Conservation (phyloP, 1,140 invertebrate genomes). For the Aradophagus sp. region DNA sequence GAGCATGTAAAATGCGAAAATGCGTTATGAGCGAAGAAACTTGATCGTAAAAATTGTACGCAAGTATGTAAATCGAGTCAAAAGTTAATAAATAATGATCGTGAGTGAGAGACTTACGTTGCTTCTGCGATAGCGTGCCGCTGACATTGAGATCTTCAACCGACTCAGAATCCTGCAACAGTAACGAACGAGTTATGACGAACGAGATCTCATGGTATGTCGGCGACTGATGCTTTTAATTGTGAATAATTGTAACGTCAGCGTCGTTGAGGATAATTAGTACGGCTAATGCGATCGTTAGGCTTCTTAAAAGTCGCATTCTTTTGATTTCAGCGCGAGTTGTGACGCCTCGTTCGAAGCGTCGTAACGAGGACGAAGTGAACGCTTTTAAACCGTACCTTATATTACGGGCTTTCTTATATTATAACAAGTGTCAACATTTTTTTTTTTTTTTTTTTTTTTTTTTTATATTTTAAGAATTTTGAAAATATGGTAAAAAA, state of each 20-base stretch:
- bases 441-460: no score
- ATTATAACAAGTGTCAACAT: background rate
- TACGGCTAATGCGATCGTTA: conserved; percentile 16
- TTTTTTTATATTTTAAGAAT: no score
- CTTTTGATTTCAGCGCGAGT: background rate
- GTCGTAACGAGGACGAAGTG: no score
- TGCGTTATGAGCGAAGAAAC: no score
- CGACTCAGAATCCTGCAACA: conserved; percentile 79
- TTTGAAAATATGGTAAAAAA: no score
- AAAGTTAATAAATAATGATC: no score
- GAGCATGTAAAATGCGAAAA: no score
- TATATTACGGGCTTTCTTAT: background rate
- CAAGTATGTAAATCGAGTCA: no score
- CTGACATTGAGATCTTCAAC: conserved; percentile 75
- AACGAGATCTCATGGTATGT: conserved; percentile 38
- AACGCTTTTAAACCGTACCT: no score
- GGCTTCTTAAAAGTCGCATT: conserved; percentile 25
- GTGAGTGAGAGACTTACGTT: conserved; percentile 67
- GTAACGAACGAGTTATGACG: conserved; percentile 22
- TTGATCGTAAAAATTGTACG: no score
- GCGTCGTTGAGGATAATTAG: conserved; percentile 26
- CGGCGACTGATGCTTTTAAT: conserved; percentile 39
- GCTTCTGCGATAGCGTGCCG: conserved; percentile 59
- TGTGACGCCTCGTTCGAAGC: no score
- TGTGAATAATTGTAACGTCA: conserved; percentile 48